Percentiles rank a stretch among this genome's conserved stretches.
Evolutionary conservation across 2,113 vertebrate species (phyloP).

Genomic region (Calyptomena viridis): DNA sequence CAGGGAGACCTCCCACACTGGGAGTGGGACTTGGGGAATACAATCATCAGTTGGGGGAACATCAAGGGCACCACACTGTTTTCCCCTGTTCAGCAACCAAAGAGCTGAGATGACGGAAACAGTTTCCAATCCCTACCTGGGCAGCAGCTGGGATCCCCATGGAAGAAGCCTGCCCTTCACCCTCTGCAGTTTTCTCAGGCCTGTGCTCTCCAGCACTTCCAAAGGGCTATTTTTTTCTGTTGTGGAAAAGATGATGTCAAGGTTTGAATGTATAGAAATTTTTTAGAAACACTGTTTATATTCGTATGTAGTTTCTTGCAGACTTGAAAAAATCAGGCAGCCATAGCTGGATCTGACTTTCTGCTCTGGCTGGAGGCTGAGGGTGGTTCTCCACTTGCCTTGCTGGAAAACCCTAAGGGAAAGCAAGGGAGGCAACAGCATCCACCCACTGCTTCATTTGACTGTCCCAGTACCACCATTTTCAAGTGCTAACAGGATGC

Average conservation of each 20-base stretch:
- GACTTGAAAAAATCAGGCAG: neutral
- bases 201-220: neutral
- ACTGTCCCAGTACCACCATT: neutral
- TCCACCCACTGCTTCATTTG: neutral
- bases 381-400: neutral
- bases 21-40: neutral
- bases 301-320: neutral
- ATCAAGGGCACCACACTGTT: rapidly evolving
- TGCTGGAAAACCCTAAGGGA: neutral
- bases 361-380: neutral
- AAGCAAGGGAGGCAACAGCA: neutral
- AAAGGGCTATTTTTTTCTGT: neutral
- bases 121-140: neutral
- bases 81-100: neutral
- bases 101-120: neutral
- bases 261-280: neutral
- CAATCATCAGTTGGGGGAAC: rapidly evolving
- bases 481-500: neutral
- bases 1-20: rapidly evolving
- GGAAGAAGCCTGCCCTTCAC: neutral
- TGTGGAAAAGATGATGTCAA: neutral
- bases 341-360: neutral
- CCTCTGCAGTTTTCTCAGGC: neutral
- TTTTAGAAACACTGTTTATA: neutral
- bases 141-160: neutral